Evolutionary conservation across 1,140 invertebrate genomes (phyloP), one percentile per base, ranked within the genome.

Genomic region (Drosophila kanapiae): DNA sequence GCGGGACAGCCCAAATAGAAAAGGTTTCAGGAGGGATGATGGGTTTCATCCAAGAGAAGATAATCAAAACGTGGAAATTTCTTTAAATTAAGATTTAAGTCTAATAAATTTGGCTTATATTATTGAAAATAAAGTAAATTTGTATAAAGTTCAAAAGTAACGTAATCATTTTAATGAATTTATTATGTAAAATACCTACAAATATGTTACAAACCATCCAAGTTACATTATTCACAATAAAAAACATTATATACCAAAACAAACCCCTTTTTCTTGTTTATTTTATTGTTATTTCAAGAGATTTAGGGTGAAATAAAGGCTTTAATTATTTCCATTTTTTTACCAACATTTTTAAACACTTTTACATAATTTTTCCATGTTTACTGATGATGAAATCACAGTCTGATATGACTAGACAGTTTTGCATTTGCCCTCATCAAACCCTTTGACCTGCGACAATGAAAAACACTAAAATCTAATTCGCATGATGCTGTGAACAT

Each of bases 401-500:
- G 14, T 14, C 18, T 16, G 8, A 35, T 13, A 42, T 70, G 67
- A 68, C 48, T 53, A 51, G 62, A 70, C 67, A 47, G 38, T 58
- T 65, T 51, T 29, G 35, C 47, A 23, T 54, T 58, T 43, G 38
- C 72, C 54, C 47, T 59, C 75, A 54, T 23, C 56, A 54, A 82
- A 61, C 58, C 69, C 72, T 54, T 76, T 76, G 47, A 71, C 65
- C 37, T 76, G 51, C 47, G 31, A 45, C 60, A 58, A 59, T 59
- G 56, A 82, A 68, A 69, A 82, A 43, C 43, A 54, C 69, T 27
- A 29, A 64, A 78, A 72, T 42, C 61, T 76, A 75, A 82, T 58
- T 45, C 69, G 77, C 62, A 60, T 68, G 47, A 75, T 54, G 51
- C 60, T 88, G 85, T 43, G 85, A 88, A 90, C 67, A 82, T 69